phyloP scores from a whole-genome alignment of 2,888 invertebrate species.

The Protophormia terraenovae region DNA sequence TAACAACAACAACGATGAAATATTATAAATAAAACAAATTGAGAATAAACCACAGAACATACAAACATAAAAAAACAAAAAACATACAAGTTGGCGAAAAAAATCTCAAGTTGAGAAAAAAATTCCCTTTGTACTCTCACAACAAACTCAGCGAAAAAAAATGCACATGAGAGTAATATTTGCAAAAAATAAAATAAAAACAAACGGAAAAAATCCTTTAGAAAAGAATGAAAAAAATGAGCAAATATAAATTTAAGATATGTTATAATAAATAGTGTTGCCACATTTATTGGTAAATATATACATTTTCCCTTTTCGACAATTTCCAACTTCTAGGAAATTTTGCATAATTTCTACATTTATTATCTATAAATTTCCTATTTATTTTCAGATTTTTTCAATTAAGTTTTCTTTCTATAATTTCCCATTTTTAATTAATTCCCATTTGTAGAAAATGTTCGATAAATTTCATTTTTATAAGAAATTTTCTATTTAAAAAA shows the following conservation, averaged over 20 bases:
- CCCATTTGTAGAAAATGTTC: too few relatives aligned
- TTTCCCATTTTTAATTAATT: too few relatives aligned
- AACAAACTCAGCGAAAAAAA: constrained; percentile 54
- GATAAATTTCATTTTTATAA: too few relatives aligned
- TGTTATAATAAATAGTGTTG: constrained; percentile 32
- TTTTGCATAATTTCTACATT: too few relatives aligned
- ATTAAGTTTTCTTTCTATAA: too few relatives aligned
- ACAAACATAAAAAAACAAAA: constrained; percentile 20
- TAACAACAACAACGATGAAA: constrained; percentile 9
- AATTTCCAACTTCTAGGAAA: too few relatives aligned
- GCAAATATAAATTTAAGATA: constrained; percentile 49
- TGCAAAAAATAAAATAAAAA: background rate
- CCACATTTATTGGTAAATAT: too few relatives aligned
- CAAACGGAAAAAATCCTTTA: constrained; percentile 49
- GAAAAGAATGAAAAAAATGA: constrained; percentile 42
- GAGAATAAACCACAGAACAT: constrained; percentile 31
- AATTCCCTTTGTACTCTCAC: constrained; percentile 44
- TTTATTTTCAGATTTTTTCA: too few relatives aligned
- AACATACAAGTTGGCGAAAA: constrained; percentile 10
- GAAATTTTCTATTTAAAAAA: too few relatives aligned
- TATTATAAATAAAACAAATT: constrained; percentile 51
- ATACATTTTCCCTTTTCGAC: too few relatives aligned
- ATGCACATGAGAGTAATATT: constrained; percentile 49
- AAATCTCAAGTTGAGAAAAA: constrained; percentile 25
- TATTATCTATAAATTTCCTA: too few relatives aligned